Conservation (phyloP, 2,888 invertebrate species). For the Arenicola marina region DNA sequence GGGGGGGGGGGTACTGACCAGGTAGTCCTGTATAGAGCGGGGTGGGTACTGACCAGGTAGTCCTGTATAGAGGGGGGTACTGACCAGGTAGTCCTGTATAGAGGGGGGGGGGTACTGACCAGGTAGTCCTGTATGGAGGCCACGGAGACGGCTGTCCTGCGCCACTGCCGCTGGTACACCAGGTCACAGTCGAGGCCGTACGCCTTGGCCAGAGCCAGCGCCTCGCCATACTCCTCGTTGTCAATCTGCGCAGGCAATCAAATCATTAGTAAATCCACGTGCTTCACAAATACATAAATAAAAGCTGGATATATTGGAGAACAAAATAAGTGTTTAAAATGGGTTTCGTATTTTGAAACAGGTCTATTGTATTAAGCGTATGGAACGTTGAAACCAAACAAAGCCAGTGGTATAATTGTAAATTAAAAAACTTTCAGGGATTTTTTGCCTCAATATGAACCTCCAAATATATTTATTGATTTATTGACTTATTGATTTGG, state of each 20-base stretch:
- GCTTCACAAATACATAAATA: neutral
- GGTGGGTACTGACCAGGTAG: no score
- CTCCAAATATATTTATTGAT: no score
- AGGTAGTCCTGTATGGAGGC: constrained; percentile 77
- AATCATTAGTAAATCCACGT: neutral
- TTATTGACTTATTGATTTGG: no score
- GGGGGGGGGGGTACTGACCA: no score
- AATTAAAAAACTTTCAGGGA: no score
- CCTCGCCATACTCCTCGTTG: constrained; percentile 75
- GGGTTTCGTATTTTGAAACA: neutral
- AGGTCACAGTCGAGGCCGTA: constrained; percentile 77
- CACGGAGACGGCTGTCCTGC: constrained; percentile 72
- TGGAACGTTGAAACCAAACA: neutral
- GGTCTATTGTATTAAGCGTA: neutral
- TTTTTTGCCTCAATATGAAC: no score
- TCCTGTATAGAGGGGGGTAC: no score
- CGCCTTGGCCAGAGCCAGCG: constrained; percentile 71
- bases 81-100: no score
- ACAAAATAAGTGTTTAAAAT: neutral
- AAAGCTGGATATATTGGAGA: neutral
- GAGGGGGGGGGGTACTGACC: constrained; percentile 60
- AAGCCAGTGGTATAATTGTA: no score
- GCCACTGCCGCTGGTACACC: constrained; percentile 81
- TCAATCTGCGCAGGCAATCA: constrained; percentile 70
- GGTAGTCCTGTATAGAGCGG: no score